Evolutionary conservation across 2,888 invertebrate genomes (phyloP).

Genomic region (Rugalucina vietnamica): DNA sequence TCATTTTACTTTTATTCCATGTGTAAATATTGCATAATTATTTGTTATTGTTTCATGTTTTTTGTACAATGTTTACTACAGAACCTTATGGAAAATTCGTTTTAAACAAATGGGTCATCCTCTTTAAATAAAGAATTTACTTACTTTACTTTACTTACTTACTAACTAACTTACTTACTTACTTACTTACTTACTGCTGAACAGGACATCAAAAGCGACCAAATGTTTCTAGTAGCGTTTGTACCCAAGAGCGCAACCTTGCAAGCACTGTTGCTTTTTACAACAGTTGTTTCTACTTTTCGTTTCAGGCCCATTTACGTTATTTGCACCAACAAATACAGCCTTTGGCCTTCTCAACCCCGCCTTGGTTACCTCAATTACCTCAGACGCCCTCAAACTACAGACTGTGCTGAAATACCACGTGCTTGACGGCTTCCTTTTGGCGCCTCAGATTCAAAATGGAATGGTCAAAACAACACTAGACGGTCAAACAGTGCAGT

Average conservation of each 20-base stretch:
- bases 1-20: no score
- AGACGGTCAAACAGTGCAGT: slow-evolving; percentile 29
- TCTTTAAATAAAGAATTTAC: background rate
- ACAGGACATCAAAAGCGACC: background rate
- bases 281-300: background rate
- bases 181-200: background rate
- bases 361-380: slow-evolving; percentile 33
- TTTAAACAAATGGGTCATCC: no score
- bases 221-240: background rate
- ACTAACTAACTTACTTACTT: background rate
- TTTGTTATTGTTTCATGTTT: no score
- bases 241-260: background rate
- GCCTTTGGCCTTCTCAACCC: slow-evolving; percentile 56
- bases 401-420: slow-evolving; percentile 60
- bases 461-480: slow-evolving; percentile 22
- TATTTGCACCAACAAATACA: slow-evolving; percentile 67
- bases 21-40: no score
- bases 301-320: slow-evolving; percentile 57
- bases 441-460: slow-evolving; percentile 37
- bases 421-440: slow-evolving; percentile 55
- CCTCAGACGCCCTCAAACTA: slow-evolving; percentile 41
- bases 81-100: no score
- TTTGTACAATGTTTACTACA: no score
- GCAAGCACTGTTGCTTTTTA: background rate
- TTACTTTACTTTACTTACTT: background rate